Conservation (phyloP, 2,113 vertebrate species). For the Apus apus region DNA sequence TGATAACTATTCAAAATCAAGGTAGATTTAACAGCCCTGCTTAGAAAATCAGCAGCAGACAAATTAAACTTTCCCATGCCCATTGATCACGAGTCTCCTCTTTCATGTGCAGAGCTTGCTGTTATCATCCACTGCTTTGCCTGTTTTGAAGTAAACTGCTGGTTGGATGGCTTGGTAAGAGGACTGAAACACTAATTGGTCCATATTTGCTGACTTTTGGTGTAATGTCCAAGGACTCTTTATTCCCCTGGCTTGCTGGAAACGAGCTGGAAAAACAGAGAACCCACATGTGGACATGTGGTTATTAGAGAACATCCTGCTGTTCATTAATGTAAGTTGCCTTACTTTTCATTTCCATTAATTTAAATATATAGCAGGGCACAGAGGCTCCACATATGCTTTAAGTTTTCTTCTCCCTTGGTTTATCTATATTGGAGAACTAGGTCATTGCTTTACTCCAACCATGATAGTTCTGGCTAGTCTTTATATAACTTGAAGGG, state of each 20-base stretch:
- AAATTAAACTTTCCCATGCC: not conserved
- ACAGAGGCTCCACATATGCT: not conserved
- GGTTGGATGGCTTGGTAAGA: not conserved
- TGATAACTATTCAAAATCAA: not conserved
- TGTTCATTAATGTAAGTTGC: not conserved
- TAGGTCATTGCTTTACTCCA: not conserved
- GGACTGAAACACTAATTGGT: not conserved
- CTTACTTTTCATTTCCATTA: not conserved
- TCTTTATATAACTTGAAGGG: not conserved
- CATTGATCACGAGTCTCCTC: not conserved
- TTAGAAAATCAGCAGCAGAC: not conserved
- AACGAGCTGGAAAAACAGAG: not conserved
- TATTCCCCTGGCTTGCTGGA: not conserved
- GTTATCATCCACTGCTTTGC: fast-evolving
- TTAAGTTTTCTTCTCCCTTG: not conserved
- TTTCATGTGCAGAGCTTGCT: not conserved
- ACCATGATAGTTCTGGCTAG: not conserved
- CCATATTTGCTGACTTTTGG: not conserved
- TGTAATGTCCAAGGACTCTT: not conserved
- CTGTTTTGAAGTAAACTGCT: not conserved
- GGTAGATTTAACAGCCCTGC: not conserved
- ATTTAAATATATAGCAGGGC: not conserved
- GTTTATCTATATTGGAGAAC: not conserved
- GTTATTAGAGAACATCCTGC: not conserved
- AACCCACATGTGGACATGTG: not conserved